phyloP scores from a whole-genome alignment of 2,113 vertebrate genomes.

The Sminthopsis crassicaudata region DNA sequence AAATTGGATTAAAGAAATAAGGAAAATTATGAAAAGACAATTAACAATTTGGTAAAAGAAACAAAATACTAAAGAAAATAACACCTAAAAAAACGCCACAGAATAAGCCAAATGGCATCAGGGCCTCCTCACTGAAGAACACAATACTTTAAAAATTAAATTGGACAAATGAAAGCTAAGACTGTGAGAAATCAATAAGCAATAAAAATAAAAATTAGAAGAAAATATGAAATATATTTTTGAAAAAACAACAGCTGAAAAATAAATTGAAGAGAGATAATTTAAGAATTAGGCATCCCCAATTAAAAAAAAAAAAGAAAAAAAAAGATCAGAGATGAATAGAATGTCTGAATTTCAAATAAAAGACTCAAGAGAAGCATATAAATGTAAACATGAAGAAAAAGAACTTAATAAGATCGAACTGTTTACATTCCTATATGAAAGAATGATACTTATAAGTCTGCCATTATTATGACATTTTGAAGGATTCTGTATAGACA shows the following conservation, averaged over 20 bases:
- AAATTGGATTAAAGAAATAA: background rate
- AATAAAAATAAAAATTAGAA: background rate
- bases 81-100: background rate
- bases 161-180: background rate
- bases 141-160: background rate
- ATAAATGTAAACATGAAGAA: background rate
- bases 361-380: background rate
- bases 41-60: background rate
- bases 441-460: background rate
- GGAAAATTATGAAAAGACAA: background rate
- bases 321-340: background rate
- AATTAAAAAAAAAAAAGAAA: background rate
- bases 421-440: background rate
- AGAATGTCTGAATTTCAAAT: background rate
- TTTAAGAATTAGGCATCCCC: background rate
- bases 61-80: background rate
- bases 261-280: background rate
- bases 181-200: background rate
- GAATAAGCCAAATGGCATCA: background rate
- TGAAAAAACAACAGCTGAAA: background rate
- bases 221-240: background rate
- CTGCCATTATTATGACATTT: background rate
- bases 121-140: background rate
- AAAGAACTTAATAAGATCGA: background rate
- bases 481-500: background rate